phyloP scores from a whole-genome alignment of 35 echinoderm and acorn worm genomes.

The Lytechinus pictus region DNA sequence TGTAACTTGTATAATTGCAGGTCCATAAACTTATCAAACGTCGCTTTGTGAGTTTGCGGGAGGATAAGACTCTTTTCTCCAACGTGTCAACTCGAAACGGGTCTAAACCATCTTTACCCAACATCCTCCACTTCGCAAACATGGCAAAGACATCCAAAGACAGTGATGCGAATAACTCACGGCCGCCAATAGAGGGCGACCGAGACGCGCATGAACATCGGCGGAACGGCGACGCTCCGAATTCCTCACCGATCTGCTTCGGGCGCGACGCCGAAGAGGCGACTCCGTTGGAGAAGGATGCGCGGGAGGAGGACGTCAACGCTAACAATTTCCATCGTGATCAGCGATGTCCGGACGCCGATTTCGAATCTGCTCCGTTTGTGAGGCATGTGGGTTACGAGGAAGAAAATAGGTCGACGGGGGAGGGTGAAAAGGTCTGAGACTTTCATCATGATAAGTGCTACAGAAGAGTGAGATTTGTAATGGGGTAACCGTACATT shows the following conservation, averaged over 20 bases:
- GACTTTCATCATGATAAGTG: not conserved
- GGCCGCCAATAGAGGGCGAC: not conserved
- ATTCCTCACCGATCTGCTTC: not conserved
- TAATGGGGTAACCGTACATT: no score
- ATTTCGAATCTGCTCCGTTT: not conserved
- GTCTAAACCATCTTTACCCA: not conserved
- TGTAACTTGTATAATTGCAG: not conserved
- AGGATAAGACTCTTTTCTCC: not conserved
- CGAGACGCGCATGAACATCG: not conserved
- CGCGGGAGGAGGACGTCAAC: not conserved
- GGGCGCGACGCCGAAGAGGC: not conserved
- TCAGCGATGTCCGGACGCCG: not conserved
- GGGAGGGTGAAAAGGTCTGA: not conserved
- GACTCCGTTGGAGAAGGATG: not conserved
- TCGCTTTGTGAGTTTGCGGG: not conserved
- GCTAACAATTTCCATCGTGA: not conserved
- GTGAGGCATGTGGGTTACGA: not conserved
- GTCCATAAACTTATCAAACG: slow-evolving; percentile 6
- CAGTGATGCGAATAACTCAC: not conserved
- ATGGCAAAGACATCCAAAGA: not conserved
- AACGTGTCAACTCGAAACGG: not conserved
- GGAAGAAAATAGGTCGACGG: not conserved
- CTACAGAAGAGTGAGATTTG: no score
- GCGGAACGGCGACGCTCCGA: not conserved
- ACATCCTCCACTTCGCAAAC: no score